Evolutionary conservation across 2,888 invertebrate species (phyloP).

Genomic region (Xanthostigma xanthostigma): DNA sequence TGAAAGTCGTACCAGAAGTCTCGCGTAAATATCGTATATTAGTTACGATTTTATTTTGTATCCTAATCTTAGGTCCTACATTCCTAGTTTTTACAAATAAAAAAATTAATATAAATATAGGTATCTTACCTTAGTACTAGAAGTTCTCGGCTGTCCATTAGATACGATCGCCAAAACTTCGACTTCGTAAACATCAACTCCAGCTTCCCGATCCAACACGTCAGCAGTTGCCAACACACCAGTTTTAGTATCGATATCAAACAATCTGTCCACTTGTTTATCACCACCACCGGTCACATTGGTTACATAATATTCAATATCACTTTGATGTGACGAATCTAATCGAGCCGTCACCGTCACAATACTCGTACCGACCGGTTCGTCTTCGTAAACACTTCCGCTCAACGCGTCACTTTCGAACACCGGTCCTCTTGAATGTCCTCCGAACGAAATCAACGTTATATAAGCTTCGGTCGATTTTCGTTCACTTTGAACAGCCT

Average conservation of each 20-base stretch:
- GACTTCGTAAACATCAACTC: slow-evolving; percentile 66
- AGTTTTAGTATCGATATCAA: slow-evolving; percentile 77
- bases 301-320: slow-evolving; percentile 82
- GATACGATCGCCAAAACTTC: slow-evolving; percentile 73
- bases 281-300: slow-evolving; percentile 62
- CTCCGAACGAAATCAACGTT: slow-evolving; percentile 59
- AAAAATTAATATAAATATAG: no score
- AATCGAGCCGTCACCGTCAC: slow-evolving; percentile 62
- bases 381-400: slow-evolving; percentile 79
- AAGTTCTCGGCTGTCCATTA: slow-evolving; percentile 54
- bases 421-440: slow-evolving; percentile 36
- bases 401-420: slow-evolving; percentile 50
- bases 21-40: no score
- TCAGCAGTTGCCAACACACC: slow-evolving; percentile 79
- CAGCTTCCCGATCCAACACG: slow-evolving; percentile 69
- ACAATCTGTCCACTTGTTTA: slow-evolving; percentile 71
- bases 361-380: slow-evolving; percentile 73
- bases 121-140: slow-evolving; percentile 65
- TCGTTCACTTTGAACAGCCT: slow-evolving; percentile 77
- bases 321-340: slow-evolving; percentile 33
- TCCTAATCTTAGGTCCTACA: no score
- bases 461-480: slow-evolving; percentile 77
- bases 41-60: no score
- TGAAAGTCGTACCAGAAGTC: no score
- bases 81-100: no score